Percentiles rank a stretch among this genome's conserved stretches.
Evolutionary conservation across 2,888 invertebrate genomes (phyloP).

Genomic region (Hetaerina titia): DNA sequence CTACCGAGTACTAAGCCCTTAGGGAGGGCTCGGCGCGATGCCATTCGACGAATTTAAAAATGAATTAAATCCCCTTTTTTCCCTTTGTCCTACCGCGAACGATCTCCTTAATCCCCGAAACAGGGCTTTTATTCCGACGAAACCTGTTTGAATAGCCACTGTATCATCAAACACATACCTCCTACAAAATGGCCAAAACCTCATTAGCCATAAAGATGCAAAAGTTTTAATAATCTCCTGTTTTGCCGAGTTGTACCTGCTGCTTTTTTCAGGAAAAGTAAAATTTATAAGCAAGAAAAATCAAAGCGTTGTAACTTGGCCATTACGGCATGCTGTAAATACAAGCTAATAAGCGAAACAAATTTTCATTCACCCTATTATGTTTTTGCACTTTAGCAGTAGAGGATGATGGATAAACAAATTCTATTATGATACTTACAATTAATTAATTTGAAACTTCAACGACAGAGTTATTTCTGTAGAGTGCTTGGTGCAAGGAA

Average conservation of each 20-base stretch:
- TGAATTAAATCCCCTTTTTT: constrained; percentile 21
- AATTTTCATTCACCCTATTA: not conserved
- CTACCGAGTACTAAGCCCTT: not conserved
- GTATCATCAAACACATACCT: not conserved
- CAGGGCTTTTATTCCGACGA: not conserved
- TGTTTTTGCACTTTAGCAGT: no score
- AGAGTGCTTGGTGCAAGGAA: no score
- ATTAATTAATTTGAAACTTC: no score
- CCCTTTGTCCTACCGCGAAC: not conserved
- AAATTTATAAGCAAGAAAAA: not conserved
- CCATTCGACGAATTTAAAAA: constrained; percentile 7
- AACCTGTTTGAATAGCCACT: not conserved
- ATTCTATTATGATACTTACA: no score
- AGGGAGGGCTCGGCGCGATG: not conserved
- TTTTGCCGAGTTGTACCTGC: not conserved
- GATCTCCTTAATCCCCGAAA: constrained; percentile 16
- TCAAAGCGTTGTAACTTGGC: not conserved
- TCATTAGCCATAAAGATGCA: constrained; percentile 6
- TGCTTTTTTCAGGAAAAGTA: not conserved
- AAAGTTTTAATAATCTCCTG: not conserved
- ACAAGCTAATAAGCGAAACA: not conserved
- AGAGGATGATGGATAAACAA: no score
- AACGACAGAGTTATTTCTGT: no score
- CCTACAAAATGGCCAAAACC: not conserved
- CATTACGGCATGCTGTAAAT: not conserved